Conservation (phyloP, 2,797 vertebrate species). For the Nannoperca australis region DNA sequence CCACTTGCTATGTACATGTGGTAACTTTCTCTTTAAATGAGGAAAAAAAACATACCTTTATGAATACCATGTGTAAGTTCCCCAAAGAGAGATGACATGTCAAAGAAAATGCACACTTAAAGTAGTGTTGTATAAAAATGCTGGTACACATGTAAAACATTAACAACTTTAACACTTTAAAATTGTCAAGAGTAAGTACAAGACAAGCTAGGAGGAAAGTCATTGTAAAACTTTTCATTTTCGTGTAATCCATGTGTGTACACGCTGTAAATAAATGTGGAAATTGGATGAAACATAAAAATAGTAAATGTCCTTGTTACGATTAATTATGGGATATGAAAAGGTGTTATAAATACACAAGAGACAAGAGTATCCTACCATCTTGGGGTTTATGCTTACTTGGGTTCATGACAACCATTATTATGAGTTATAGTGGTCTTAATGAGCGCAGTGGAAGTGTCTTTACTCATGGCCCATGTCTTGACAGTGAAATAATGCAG, state of each 20-base stretch:
- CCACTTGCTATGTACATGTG: constrained; percentile 37
- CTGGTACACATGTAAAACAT: background rate
- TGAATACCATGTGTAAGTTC: constrained; percentile 29
- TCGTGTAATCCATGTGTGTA: background rate
- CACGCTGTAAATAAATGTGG: background rate
- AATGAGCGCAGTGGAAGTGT: constrained; percentile 48
- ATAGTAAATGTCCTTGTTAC: constrained; percentile 1
- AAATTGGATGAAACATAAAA: background rate
- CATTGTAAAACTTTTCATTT: background rate
- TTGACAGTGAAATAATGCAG: constrained; percentile 22
- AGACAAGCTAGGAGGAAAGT: background rate
- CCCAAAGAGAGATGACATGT: background rate
- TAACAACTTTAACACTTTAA: background rate
- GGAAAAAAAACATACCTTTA: constrained; percentile 11
- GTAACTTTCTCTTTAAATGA: constrained; percentile 41
- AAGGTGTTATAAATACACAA: constrained; percentile 22
- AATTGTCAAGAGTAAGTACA: constrained; percentile 7
- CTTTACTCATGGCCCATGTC: constrained; percentile 8
- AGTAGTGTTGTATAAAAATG: background rate
- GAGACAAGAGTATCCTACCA: constrained; percentile 2
- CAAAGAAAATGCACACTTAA: background rate
- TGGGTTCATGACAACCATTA: constrained; percentile 60
- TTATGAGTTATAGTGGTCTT: constrained; percentile 52
- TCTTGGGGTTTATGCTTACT: constrained; percentile 55
- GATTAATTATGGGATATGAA: constrained; percentile 33